Evolutionary conservation across 2,888 invertebrate genomes (phyloP).

Genomic region (Drosophila kanekoi): DNA sequence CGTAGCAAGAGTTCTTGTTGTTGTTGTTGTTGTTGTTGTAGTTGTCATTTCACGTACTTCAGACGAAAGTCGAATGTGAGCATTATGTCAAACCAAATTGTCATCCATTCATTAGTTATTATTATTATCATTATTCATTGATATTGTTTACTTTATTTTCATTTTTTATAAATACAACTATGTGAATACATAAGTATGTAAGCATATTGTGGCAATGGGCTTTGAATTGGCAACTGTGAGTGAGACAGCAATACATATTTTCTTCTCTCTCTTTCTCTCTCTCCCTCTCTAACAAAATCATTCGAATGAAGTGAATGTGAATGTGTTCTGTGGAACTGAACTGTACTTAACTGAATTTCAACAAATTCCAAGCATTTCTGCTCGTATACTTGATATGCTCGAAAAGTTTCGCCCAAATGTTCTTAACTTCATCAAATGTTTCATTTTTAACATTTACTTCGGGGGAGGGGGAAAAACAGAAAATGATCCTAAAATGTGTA

Average conservation of each 20-base stretch:
- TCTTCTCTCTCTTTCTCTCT: too few species aligned
- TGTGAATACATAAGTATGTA: constrained; percentile 29
- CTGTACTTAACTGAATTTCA: background rate
- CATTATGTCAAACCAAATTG: constrained; percentile 11
- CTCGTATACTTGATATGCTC: too few species aligned
- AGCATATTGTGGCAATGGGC: constrained; percentile 38
- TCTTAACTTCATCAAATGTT: too few species aligned
- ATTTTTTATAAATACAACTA: constrained; percentile 36
- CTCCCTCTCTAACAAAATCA: constrained; percentile 1
- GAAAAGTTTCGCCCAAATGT: too few species aligned
- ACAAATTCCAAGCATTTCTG: too few species aligned
- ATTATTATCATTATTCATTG: too few species aligned
- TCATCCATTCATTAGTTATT: constrained; percentile 17
- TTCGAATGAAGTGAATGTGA: too few species aligned
- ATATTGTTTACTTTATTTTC: constrained; percentile 38
- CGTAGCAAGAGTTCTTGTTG: constrained; percentile 2
- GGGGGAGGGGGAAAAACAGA: too few species aligned
- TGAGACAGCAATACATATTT: constrained; percentile 24
- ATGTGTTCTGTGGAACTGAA: constrained; percentile 21
- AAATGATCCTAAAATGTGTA: too few species aligned
- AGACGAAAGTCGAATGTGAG: constrained; percentile 26
- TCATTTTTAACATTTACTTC: too few species aligned
- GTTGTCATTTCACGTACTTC: constrained; percentile 6
- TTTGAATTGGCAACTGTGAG: constrained; percentile 43
- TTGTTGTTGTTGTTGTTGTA: constrained; percentile 7